A percentile compares a stretch with the other conserved stretches of the same genome.
These are phyloP conservation scores for Liolophura sinensis DNA, from an alignment of 1,140 invertebrate species.

Conservation along the genomic window DNA sequence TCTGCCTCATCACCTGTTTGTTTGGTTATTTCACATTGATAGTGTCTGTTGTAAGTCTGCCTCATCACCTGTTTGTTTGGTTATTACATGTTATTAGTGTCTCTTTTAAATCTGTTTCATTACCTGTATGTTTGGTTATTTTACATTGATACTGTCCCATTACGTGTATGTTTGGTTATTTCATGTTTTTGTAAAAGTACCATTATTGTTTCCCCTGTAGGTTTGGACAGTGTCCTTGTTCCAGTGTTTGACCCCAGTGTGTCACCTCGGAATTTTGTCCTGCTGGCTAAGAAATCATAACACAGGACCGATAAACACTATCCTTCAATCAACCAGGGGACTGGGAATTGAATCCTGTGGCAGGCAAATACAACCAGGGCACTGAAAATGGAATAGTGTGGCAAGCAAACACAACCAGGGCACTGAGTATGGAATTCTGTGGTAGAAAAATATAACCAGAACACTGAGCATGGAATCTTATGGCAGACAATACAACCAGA, in stretches of 20 bases:
- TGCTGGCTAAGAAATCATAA: conserved; percentile 42
- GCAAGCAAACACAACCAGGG: too few species aligned
- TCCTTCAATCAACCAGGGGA: too few species aligned
- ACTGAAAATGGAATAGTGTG: too few species aligned
- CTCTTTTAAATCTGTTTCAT: not conserved
- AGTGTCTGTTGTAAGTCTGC: not conserved
- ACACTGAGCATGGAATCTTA: too few species aligned
- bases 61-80: not conserved
- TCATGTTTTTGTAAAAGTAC: not conserved
- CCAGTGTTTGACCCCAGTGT: conserved; percentile 56
- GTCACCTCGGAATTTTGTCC: conserved; percentile 56
- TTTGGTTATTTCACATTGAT: not conserved
- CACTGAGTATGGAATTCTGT: too few species aligned
- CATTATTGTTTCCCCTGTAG: conserved; percentile 28
- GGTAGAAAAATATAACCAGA: too few species aligned
- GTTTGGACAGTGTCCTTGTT: conserved; percentile 35
- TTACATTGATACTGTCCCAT: not conserved
- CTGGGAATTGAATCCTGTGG: too few species aligned
- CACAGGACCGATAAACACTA: too few species aligned
- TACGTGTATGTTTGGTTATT: not conserved
- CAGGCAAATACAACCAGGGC: too few species aligned
- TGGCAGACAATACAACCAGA: too few species aligned
- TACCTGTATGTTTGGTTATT: not conserved
- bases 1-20: not conserved
- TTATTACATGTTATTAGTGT: not conserved